phyloP scores from a whole-genome alignment of 1,140 invertebrate species.

The Telenomus remus region DNA sequence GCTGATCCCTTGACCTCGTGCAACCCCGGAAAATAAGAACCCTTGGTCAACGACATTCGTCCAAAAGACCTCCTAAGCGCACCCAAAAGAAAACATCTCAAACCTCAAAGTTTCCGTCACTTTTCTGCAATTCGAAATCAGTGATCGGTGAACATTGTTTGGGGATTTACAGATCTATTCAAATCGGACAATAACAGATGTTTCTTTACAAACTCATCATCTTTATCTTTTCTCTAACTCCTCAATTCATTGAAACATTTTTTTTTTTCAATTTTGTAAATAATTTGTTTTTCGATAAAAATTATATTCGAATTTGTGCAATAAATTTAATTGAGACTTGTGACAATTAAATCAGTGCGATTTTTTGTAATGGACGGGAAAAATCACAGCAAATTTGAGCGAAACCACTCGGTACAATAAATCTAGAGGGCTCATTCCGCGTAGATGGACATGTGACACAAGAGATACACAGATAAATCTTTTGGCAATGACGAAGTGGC shows the following conservation, averaged over 20 bases:
- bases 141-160: background rate
- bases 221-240: too few species aligned
- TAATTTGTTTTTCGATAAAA: too few species aligned
- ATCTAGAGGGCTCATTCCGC: slow-evolving; percentile 32
- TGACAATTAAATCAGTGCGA: too few species aligned
- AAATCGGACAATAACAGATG: background rate
- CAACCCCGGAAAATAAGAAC: slow-evolving; percentile 64
- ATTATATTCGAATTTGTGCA: too few species aligned
- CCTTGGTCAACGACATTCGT: slow-evolving; percentile 51
- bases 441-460: slow-evolving; percentile 48
- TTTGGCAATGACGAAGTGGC: slow-evolving; percentile 45
- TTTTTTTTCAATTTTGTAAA: too few species aligned
- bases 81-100: slow-evolving; percentile 15
- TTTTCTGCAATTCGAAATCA: too few species aligned
- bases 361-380: too few species aligned
- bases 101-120: background rate
- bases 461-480: slow-evolving; percentile 45
- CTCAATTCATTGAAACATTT: too few species aligned
- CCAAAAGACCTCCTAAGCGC: slow-evolving; percentile 31
- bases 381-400: slow-evolving; percentile 11
- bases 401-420: slow-evolving; percentile 35
- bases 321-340: too few species aligned
- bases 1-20: slow-evolving; percentile 71
- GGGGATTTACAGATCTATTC: background rate
- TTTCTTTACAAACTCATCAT: too few species aligned